Conservation (phyloP, 2,888 invertebrate species). For the Polydesmus complanatus region DNA sequence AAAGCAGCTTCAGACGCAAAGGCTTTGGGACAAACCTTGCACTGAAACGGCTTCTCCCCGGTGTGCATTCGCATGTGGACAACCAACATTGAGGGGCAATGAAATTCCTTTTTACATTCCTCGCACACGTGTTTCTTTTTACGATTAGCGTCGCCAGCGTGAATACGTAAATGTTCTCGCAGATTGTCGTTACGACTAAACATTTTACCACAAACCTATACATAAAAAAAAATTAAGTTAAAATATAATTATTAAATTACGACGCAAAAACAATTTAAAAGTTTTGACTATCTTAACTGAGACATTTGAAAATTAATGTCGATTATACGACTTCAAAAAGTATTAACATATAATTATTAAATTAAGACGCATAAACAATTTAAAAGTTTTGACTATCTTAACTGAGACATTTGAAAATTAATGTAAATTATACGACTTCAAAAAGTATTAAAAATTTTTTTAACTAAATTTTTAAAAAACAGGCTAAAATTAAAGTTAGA, state of each 20-base stretch:
- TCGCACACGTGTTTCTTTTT: conserved; percentile 41
- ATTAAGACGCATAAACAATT: too few species aligned
- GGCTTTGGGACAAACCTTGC: conserved; percentile 42
- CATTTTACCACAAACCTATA: conserved; percentile 46
- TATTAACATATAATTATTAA: too few species aligned
- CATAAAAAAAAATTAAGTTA: conserved; percentile 17
- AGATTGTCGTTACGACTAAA: conserved; percentile 60
- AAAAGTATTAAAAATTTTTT: too few species aligned
- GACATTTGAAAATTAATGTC: conserved; percentile 1
- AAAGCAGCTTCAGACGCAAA: conserved; percentile 49
- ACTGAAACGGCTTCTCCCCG: conserved; percentile 42
- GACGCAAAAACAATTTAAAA: too few species aligned
- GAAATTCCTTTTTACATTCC: conserved; percentile 51
- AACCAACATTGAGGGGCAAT: conserved; percentile 42
- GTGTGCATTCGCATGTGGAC: conserved; percentile 54
- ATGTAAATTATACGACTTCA: too few species aligned
- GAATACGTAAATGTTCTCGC: conserved; percentile 52
- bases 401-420: too few species aligned
- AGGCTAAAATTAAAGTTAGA: too few species aligned
- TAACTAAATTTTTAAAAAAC: too few species aligned
- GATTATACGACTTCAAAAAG: too few species aligned
- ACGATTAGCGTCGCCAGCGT: conserved; percentile 36
- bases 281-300: too few species aligned
- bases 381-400: too few species aligned
- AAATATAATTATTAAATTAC: background rate